Conservation (phyloP, 1,140 invertebrate genomes). For the Aphelenchoides avenae region DNA sequence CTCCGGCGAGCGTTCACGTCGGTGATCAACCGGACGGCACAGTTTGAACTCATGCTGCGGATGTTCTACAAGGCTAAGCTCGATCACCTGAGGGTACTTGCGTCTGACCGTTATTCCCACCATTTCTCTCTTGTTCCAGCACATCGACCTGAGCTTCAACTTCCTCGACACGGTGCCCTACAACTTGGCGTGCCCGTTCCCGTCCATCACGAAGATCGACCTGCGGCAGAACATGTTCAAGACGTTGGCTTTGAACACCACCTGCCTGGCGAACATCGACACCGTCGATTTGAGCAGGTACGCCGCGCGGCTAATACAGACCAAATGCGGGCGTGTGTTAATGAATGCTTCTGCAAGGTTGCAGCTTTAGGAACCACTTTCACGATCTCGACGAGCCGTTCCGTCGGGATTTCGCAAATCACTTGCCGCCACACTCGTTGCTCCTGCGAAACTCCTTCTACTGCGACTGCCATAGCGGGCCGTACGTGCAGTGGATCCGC, state of each 20-base stretch:
- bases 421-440: constrained; percentile 29
- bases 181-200: constrained; percentile 51
- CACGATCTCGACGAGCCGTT: constrained; percentile 42
- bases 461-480: constrained; percentile 51
- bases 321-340: too few species aligned
- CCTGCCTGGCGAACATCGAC: constrained; percentile 43
- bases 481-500: constrained; percentile 50
- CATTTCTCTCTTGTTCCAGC: too few species aligned
- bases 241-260: constrained; percentile 44
- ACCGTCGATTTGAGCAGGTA: constrained; percentile 47
- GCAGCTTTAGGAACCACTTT: constrained; percentile 55
- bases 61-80: constrained; percentile 54
- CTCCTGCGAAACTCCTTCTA: constrained; percentile 47
- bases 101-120: constrained; percentile 11
- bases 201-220: constrained; percentile 40
- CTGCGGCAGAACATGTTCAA: constrained; percentile 51
- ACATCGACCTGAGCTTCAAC: constrained; percentile 55
- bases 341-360: too few species aligned
- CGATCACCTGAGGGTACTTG: constrained; percentile 44
- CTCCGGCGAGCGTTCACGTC: constrained; percentile 52
- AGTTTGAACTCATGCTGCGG: constrained; percentile 54
- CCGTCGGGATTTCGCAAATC: constrained; percentile 40
- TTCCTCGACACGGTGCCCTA: constrained; percentile 46
- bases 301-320: too few species aligned
- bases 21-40: constrained; percentile 44